These are phyloP conservation scores for Cepaea hortensis DNA, from an alignment of 2,888 invertebrate species.

Conservation along the genomic window DNA sequence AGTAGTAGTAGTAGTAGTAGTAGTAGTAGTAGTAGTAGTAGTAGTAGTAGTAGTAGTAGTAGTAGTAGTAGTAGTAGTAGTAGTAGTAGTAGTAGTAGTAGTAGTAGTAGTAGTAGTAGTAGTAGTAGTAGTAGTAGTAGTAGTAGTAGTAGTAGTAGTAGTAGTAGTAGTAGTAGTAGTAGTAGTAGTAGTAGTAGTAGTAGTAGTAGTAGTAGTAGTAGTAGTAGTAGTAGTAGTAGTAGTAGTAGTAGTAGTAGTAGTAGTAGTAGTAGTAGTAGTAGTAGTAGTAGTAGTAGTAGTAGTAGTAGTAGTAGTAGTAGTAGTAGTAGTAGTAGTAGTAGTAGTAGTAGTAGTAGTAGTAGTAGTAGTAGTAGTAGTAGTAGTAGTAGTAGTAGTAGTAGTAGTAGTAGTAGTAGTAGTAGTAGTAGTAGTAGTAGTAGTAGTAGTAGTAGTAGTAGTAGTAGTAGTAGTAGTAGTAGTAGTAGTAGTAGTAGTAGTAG, in stretches of 20 bases:
- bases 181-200: conserved; percentile 42
- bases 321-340: conserved; percentile 29
- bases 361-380: conserved; percentile 31
- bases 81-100: conserved; percentile 44
- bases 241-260: conserved; percentile 4
- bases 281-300: conserved; percentile 37
- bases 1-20: conserved; percentile 11
- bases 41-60: conserved; percentile 27
- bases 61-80: conserved; percentile 43
- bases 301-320: conserved; percentile 27
- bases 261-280: conserved; percentile 23
- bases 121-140: conserved; percentile 36
- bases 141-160: conserved; percentile 20
- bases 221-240: conserved; percentile 36
- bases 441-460: conserved; percentile 1
- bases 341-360: conserved; percentile 25
- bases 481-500: conserved; percentile 27
- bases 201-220: conserved; percentile 41
- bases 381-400: conserved; percentile 6
- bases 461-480: conserved; percentile 21
- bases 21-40: conserved; percentile 26
- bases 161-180: conserved; percentile 25
- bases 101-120: conserved; percentile 40
- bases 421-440: conserved; percentile 21
- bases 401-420: conserved; percentile 4